Evolutionary conservation across 2,888 invertebrate genomes (phyloP), one percentile per base, ranked within the genome.

Genomic region (Platynereis dumerilii): DNA sequence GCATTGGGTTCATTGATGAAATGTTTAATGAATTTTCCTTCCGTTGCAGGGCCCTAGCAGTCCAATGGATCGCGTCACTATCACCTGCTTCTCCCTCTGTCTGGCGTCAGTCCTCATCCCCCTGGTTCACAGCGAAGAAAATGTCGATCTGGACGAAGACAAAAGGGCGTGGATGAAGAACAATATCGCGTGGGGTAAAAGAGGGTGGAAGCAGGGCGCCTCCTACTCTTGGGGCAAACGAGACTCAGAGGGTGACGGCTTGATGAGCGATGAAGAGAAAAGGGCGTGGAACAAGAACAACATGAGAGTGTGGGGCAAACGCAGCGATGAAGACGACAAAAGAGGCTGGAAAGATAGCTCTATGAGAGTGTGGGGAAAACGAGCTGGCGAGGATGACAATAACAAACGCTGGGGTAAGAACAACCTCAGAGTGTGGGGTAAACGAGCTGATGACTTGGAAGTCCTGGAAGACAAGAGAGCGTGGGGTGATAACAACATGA

Each of bases 281-380:
- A 20, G 66, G 27, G 58, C 39, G 26, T 68, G 68, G 68, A 52
- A 52, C 22, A 27, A 26, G 29, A 55, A 59, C 56, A 55, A 53
- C 42, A 55, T 68, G 66, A 48, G 68, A n/a, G 63, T 66, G 10
- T 62, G 62, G 62, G 62, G 62, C 12, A 62, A 62, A 29, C 56
- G 62, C n/a, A 28, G n/a, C 15, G 62, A 62, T 48, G 55, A 27
- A 22, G 57, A 62, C 12, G 62, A 62, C n/a, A 62, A 62, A 26
- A n/a, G 57, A 28, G 62, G 62, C 2, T 62, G 62, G 59, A 12
- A 29, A 2, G 39, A 58, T 52, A 66, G 66, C 17, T 63, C 56
- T 53, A 55, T 68, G 63, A 45, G 59, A n/a, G 62, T 68, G 15
- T 68, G 68, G 68, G 68, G 68, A n/a, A 68, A 68, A 60, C 34